Conservation (phyloP, 2,113 vertebrate genomes). For the Neoarius graeffei region DNA sequence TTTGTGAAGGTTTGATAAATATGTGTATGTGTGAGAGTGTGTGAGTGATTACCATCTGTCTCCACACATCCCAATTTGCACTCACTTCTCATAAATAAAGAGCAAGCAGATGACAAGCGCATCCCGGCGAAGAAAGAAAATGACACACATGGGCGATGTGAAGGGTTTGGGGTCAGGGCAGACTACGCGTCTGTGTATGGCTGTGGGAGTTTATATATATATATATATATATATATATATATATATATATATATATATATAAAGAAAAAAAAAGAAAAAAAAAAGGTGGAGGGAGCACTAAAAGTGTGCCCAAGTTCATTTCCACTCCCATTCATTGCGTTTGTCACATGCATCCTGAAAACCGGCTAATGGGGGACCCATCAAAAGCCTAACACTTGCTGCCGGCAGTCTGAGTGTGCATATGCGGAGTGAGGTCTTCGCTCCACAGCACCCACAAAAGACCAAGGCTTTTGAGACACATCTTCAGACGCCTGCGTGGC, state of each 20-base stretch:
- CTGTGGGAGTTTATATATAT: conserved; percentile 23
- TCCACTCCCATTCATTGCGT: conserved; percentile 86
- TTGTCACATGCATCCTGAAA: conserved; percentile 69
- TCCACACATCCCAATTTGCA: conserved; percentile 32
- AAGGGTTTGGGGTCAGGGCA: conserved; percentile 58
- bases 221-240: too few relatives aligned
- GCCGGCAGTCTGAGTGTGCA: conserved; percentile 71
- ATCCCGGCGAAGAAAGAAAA: conserved; percentile 39
- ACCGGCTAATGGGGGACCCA: conserved; percentile 76
- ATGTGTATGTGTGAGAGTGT: neutral
- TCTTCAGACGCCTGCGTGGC: conserved; percentile 83
- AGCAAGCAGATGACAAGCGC: conserved; percentile 40
- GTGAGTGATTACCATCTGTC: conserved; percentile 32
- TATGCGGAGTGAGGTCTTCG: conserved; percentile 77
- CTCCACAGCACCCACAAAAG: conserved; percentile 87
- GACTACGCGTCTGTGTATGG: neutral
- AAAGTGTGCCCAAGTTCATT: conserved; percentile 81
- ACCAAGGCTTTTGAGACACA: conserved; percentile 79
- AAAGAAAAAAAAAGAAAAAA: conserved; percentile 19
- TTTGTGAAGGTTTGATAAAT: conserved; percentile 42
- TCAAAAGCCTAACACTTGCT: conserved; percentile 85
- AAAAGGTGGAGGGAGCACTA: conserved; percentile 54
- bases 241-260: neutral
- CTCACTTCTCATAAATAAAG: conserved; percentile 41
- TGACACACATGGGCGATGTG: conserved; percentile 35